Evolutionary conservation across 2,888 invertebrate species (phyloP).

Genomic region (Clepsis dumicolana): DNA sequence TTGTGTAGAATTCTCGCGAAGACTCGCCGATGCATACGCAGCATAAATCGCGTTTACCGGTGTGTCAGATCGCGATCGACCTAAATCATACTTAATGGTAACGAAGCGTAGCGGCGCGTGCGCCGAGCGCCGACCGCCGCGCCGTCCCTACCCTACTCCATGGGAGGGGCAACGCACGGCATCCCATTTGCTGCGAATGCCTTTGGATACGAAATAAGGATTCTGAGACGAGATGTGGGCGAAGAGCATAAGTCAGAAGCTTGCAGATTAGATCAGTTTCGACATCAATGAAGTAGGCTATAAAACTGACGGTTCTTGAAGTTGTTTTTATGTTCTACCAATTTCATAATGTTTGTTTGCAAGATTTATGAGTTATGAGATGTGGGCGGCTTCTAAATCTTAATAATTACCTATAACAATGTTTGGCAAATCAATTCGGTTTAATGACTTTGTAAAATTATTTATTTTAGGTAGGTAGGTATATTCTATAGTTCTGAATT

Average conservation of each 20-base stretch:
- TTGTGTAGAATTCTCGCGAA: constrained; percentile 22
- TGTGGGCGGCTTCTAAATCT: not conserved
- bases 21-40: constrained; percentile 24
- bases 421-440: constrained; percentile 33
- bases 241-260: not conserved
- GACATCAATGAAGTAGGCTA: not conserved
- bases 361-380: not conserved
- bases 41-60: constrained; percentile 53
- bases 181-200: constrained; percentile 8
- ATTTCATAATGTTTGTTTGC: not conserved
- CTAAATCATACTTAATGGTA: constrained; percentile 78
- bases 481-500: too few relatives aligned
- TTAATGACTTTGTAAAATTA: not conserved
- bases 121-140: constrained; percentile 52
- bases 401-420: too few relatives aligned
- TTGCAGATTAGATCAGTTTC: not conserved
- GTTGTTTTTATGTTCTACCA: not conserved
- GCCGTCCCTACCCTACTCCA: constrained; percentile 18
- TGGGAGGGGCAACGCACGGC: not conserved
- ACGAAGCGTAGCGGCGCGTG: constrained; percentile 73
- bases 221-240: not conserved
- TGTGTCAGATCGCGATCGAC: constrained; percentile 63
- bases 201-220: constrained; percentile 13
- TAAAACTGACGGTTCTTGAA: not conserved
- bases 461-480: too few relatives aligned